Evolutionary conservation across 2,797 vertebrate genomes (phyloP), one percentile per base, ranked within the genome.

Genomic region (Tokudaia muenninki): DNA sequence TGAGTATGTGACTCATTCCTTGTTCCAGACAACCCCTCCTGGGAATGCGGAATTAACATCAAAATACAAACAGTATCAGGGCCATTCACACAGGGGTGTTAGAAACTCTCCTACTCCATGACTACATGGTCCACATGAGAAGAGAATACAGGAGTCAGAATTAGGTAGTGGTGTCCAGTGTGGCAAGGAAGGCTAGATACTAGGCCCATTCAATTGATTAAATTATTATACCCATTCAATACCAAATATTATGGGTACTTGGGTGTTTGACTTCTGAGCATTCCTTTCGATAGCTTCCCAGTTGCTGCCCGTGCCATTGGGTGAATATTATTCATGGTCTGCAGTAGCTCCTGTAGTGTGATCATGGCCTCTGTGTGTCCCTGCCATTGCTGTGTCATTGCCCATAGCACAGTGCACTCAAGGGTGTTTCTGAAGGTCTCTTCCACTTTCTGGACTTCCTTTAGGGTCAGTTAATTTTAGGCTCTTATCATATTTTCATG

Each of bases 91-190:
- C 59, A 59, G 59, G 21, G 21, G 1, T 22, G 1, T 50, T 67
- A 70, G 74, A 44, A 83, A 65, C 24, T 74, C 14, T 55, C 0
- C 57, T 22, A 6, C 6, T 21, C 29, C 19, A 34, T 12, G 19
- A 41, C 37, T 41, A 13, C 55, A 3, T 55, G 0, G 26, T 52
- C 14, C 55, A 34, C 1, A 11, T 2, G 4, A 82, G 67, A 57
- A 12, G 22, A 65, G 67, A 16, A 8, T 6, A 0, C 5, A 61
- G 72, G 9, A 81, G 24, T 82, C 78, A 47, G 34, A 82, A 65
- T 81, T 63, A 24, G 37, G 10, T 7, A 41, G 17, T 44, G 26
- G 17, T 4, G 0, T 74, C 10, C 8, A 4, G 0, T 1, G 0
- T 91, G 37, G 24, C 11, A 29, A 31, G 59, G 63, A 77, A 44